phyloP scores from a whole-genome alignment of 2,797 vertebrate genomes.

The Hemitrygon akajei region DNA sequence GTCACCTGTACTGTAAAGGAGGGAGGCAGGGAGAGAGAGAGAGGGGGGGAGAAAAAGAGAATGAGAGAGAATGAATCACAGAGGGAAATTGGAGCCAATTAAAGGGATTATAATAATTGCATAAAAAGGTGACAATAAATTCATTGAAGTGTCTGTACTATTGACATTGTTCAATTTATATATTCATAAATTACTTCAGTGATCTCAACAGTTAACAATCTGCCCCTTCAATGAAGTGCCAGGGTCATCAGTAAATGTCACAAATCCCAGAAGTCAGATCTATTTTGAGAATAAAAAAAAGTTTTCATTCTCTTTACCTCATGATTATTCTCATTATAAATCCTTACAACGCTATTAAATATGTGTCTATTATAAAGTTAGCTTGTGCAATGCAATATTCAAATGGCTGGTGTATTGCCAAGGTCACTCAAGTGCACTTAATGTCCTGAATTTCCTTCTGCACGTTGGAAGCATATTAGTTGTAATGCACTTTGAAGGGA shows the following conservation, averaged over 20 bases:
- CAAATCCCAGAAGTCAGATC: neutral
- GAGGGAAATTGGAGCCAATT: too few relatives aligned
- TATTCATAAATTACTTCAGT: too few relatives aligned
- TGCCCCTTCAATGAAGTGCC: neutral
- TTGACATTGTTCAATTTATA: too few relatives aligned
- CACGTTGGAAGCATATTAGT: neutral
- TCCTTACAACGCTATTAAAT: neutral
- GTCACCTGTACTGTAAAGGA: neutral
- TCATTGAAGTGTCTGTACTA: too few relatives aligned
- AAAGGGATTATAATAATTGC: neutral
- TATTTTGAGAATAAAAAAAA: neutral
- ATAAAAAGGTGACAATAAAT: neutral
- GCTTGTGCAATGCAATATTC: too few relatives aligned
- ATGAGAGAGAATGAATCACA: too few relatives aligned
- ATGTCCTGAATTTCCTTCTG: neutral
- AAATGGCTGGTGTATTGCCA: neutral
- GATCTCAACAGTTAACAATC: too few relatives aligned
- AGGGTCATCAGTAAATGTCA: neutral
- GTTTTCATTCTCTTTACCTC: too few relatives aligned
- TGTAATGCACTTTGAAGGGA: neutral
- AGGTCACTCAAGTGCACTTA: neutral
- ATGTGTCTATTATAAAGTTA: neutral
- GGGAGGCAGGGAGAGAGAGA: neutral
- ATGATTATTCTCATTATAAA: neutral
- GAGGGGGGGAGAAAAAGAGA: neutral